Evolutionary conservation across 1,140 invertebrate species (phyloP), one percentile per base, ranked within the genome.

Genomic region (Pissodes strobi): DNA sequence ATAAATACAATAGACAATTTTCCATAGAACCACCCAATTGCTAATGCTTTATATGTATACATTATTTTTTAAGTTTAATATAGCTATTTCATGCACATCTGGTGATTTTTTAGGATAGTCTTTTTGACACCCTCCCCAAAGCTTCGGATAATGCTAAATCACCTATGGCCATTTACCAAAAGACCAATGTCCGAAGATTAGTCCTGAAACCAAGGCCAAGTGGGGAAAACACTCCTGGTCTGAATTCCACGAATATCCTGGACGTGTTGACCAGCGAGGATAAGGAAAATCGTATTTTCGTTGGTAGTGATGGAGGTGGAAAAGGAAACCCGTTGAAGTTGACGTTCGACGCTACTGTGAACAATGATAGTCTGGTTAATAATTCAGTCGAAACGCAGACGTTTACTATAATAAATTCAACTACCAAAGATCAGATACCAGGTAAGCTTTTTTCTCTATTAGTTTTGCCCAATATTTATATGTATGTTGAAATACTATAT

Each of bases 51-150:
- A n/a, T n/a, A n/a, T n/a, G n/a, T n/a, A n/a, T n/a, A n/a, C n/a
- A n/a, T n/a, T n/a, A n/a, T n/a, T n/a, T n/a, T n/a, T n/a, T n/a
- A n/a, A n/a, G n/a, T n/a, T n/a, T n/a, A n/a, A n/a, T n/a, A n/a
- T n/a, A n/a, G n/a, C n/a, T n/a, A n/a, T n/a, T n/a, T n/a, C n/a
- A n/a, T n/a, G n/a, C 1, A 69, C 77, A 2, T 68, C 70, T 38
- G 66, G 72, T 21, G 76, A 79, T 93, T 22, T 89, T 98, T 8
- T 55, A 71, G 69, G 67, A 67, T 51, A 71, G 61, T 46, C 39
- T 71, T 8, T 71, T 71, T 34, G 70, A 71, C 18, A 52, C 34
- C 1, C 30, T 60, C 6, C 48, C 64, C 9, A 65, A 60, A 56
- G 12, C 39, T 19, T 23, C 41, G 12, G 51, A 56, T 8, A 38